Evolutionary conservation across 2,888 invertebrate species (phyloP).

Genomic region (Cremastinae sp.): DNA sequence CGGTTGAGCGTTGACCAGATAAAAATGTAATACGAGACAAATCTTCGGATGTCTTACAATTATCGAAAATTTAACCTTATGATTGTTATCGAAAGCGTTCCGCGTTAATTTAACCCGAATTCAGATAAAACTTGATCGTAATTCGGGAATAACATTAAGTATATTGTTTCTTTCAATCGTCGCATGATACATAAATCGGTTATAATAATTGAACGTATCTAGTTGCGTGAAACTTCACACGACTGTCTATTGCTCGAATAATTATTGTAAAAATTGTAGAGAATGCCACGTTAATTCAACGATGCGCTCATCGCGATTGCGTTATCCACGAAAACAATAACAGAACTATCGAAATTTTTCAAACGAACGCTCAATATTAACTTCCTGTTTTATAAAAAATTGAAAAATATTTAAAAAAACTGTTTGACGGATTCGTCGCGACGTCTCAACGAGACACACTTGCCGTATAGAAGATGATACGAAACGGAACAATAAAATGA

Average conservation of each 20-base stretch:
- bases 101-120: slow-evolving; percentile 40
- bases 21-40: slow-evolving; percentile 36
- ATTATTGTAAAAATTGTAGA: neutral
- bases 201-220: slow-evolving; percentile 22
- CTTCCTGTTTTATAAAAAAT: no score
- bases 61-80: slow-evolving; percentile 31
- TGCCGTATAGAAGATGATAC: slow-evolving; percentile 26
- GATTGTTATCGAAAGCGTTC: slow-evolving; percentile 47
- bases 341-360: neutral
- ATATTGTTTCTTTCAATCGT: slow-evolving; percentile 14
- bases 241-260: slow-evolving; percentile 16
- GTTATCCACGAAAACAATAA: neutral
- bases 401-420: slow-evolving; percentile 11
- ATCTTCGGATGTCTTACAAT: slow-evolving; percentile 48
- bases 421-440: slow-evolving; percentile 32
- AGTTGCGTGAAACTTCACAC: slow-evolving; percentile 30
- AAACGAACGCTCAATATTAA: neutral
- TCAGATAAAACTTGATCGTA: slow-evolving; percentile 37
- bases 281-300: neutral
- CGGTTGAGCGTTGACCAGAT: slow-evolving; percentile 39
- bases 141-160: slow-evolving; percentile 43
- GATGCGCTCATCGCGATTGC: slow-evolving; percentile 7
- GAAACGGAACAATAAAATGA: slow-evolving; percentile 34
- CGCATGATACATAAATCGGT: slow-evolving; percentile 29
- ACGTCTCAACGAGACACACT: slow-evolving; percentile 3